Evolutionary conservation across 2,888 invertebrate genomes (phyloP), one percentile per base, ranked within the genome.

Genomic region (Drosophila prolongata): DNA sequence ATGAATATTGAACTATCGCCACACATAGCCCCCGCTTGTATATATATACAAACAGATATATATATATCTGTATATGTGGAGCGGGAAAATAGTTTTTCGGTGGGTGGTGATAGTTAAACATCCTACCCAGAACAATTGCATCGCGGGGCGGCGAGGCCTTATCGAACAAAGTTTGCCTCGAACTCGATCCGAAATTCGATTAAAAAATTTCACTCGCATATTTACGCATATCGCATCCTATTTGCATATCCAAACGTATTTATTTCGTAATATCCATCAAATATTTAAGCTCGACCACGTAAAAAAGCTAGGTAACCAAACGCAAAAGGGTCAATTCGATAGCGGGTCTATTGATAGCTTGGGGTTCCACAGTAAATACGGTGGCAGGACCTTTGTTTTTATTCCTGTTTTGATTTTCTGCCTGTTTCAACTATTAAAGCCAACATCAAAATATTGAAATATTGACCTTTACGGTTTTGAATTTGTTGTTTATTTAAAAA

Each of bases 1-100:
- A 83, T 88, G 87, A 86, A 84, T 88, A 84, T 88, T 86, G 88
- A 88, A 86, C 83, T 79, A 85, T 84, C 73, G 65, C 68, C 55
- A 14, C 55, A 61, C 27, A 46, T 43, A 47, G 30, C 38, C 35
- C 27, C n/a, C 27, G 30, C 19, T 16, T 11, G 38, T 30, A 50
- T 37, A 47, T 52, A 46, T 56, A 62, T n/a, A 38, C 6, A 14
- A 14, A 13, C n/a, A 49, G 9, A 9, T 27, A 30, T 14, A 30
- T 16, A 35, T 24, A 54, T 30, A 43, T 34, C n/a, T 11, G 34
- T 38, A 65, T 43, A 30, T 47, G 47, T 60, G 19, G 37, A 14
- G n/a, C 14, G 50, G 37, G 27, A 69, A 70, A 56, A 71, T 71
- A 64, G 64, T 70, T 71, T 70, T 53, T 46, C 24, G 54, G 49